These are phyloP conservation scores for Dryadula phaetusa DNA, from an alignment of 2,888 invertebrate genomes.

Conservation along the genomic window DNA sequence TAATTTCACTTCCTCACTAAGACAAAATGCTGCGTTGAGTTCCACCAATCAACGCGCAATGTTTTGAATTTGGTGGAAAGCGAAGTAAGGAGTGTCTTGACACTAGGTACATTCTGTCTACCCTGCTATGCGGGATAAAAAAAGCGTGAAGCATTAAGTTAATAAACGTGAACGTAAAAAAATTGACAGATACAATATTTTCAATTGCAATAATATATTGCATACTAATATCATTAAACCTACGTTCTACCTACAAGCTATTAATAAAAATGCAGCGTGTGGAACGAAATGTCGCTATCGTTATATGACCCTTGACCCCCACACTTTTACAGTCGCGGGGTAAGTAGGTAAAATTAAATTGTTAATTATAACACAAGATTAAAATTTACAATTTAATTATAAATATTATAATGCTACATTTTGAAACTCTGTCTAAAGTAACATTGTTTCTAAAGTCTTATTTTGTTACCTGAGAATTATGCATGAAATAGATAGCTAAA, in stretches of 20 bases:
- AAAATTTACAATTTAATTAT: background rate
- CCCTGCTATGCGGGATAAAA: too few relatives aligned
- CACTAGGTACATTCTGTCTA: too few relatives aligned
- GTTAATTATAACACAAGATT: background rate
- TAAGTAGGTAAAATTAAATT: background rate
- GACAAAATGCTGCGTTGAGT: too few relatives aligned
- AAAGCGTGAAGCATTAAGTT: too few relatives aligned
- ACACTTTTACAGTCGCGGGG: slow-evolving; percentile 1
- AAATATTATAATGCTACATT: background rate
- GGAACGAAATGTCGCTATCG: slow-evolving; percentile 13
- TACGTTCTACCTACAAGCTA: slow-evolving; percentile 3
- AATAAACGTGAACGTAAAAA: too few relatives aligned
- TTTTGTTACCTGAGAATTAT: slow-evolving; percentile 8
- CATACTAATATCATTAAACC: background rate
- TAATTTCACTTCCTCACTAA: too few relatives aligned
- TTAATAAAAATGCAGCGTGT: slow-evolving; percentile 7
- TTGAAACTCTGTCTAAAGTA: background rate
- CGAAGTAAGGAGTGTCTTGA: too few relatives aligned
- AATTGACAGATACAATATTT: background rate
- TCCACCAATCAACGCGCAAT: too few relatives aligned
- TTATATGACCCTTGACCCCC: slow-evolving; percentile 15
- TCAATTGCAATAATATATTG: background rate
- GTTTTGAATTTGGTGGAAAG: too few relatives aligned
- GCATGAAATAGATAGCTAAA: background rate
- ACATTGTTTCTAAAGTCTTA: slow-evolving; percentile 4